Conservation (phyloP, 2,888 invertebrate genomes). For the Schizotus pectinicornis region DNA sequence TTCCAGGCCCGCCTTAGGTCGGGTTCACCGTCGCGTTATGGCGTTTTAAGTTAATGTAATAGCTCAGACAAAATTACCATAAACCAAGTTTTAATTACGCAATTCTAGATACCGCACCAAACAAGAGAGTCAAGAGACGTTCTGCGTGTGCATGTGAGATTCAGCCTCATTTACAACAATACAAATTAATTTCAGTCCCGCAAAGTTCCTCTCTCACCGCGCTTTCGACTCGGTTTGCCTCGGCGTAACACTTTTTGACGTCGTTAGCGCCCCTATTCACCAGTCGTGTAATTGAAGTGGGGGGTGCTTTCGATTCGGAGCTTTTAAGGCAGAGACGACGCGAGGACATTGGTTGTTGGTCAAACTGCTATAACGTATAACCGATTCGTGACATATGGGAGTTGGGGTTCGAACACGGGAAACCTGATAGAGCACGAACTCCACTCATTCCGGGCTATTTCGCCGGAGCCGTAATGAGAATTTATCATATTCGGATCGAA, state of each 20-base stretch:
- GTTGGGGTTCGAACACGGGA: constrained; percentile 24
- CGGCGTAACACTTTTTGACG: constrained; percentile 13
- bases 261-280: constrained; percentile 10
- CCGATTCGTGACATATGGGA: constrained; percentile 38
- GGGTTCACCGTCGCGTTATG: not conserved
- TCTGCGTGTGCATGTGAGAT: constrained; percentile 11
- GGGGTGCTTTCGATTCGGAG: no score
- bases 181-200: constrained; percentile 14
- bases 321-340: constrained; percentile 3
- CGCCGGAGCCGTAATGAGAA: constrained; percentile 16
- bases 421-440: constrained; percentile 26
- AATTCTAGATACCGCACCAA: constrained; percentile 18
- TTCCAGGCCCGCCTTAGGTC: no score
- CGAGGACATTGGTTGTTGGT: constrained; percentile 12
- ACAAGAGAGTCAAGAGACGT: not conserved
- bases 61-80: constrained; percentile 7
- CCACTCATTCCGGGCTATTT: constrained; percentile 17
- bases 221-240: not conserved
- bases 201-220: no score
- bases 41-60: constrained; percentile 23
- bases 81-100: constrained; percentile 21
- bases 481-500: constrained; percentile 4
- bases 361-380: constrained; percentile 7
- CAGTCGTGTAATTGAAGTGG: constrained; percentile 6
- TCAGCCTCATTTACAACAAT: constrained; percentile 2